Conservation (phyloP, 2,113 vertebrate genomes). For the Delphinapterus leucas region DNA sequence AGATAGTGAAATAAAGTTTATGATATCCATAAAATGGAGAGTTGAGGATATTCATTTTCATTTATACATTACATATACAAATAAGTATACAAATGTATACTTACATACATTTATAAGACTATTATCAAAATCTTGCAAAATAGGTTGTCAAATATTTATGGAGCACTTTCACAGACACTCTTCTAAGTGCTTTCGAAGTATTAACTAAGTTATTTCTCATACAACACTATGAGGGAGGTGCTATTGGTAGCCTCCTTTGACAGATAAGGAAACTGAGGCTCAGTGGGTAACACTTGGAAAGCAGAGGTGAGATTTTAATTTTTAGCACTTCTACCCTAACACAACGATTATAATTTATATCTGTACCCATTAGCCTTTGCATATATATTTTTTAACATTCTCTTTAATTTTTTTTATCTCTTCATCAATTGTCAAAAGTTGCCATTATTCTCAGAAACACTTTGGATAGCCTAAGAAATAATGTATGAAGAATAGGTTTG, state of each 20-base stretch:
- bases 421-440: neutral
- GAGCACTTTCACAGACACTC: neutral
- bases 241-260: neutral
- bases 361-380: neutral
- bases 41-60: neutral
- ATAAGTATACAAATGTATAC: neutral
- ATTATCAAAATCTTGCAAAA: neutral
- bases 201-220: neutral
- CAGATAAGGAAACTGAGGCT: neutral
- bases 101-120: neutral
- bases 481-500: neutral
- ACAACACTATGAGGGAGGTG: neutral
- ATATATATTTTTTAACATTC: neutral
- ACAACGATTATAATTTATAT: neutral
- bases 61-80: too few relatives aligned
- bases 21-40: neutral
- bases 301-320: neutral
- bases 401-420: neutral
- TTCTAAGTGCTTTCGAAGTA: neutral
- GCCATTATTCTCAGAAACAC: neutral
- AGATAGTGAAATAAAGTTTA: neutral
- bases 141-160: neutral
- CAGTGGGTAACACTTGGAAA: neutral
- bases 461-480: neutral
- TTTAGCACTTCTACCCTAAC: neutral